phyloP scores from a whole-genome alignment of 92 coral and sea anemone species.

The Actinernus sp. region DNA sequence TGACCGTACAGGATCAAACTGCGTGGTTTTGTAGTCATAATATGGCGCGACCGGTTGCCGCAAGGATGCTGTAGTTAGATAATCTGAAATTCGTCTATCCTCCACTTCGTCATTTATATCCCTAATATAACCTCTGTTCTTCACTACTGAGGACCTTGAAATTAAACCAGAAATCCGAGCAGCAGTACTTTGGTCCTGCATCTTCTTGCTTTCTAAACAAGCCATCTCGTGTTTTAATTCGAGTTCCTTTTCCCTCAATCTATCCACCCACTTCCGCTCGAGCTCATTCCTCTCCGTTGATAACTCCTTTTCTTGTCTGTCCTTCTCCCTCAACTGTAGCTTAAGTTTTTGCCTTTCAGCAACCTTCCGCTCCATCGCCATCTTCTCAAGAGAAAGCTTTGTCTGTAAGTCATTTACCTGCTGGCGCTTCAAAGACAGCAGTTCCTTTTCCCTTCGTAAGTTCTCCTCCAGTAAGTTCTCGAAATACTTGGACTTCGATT shows the following conservation, averaged over 20 bases:
- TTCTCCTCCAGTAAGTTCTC: conserved; percentile 81
- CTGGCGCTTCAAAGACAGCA: conserved; percentile 68
- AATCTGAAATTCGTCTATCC: not conserved
- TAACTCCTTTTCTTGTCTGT: conserved; percentile 71
- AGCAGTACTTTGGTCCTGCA: conserved; percentile 19
- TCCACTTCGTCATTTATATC: not conserved
- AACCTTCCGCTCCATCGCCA: conserved; percentile 68
- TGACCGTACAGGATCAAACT: not conserved
- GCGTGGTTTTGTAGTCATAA: not conserved
- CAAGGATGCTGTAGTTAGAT: not conserved
- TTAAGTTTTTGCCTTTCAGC: conserved; percentile 70
- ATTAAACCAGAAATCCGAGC: conserved; percentile 36
- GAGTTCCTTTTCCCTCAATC: conserved; percentile 64
- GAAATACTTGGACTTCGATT: conserved; percentile 67
- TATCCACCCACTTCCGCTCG: conserved; percentile 77
- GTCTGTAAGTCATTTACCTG: conserved; percentile 81
- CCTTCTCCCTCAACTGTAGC: conserved; percentile 70
- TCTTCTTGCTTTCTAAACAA: conserved; percentile 44
- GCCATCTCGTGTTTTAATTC: conserved; percentile 65
- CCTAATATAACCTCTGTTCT: not conserved
- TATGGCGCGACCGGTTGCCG: not conserved
- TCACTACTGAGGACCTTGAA: conserved; percentile 17
- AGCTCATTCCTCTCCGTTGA: conserved; percentile 78
- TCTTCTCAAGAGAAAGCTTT: conserved; percentile 69
- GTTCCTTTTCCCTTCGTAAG: conserved; percentile 80